A percentile compares a stretch with the other conserved stretches of the same genome.
Evolutionary conservation across 2,113 vertebrate genomes (phyloP).

Genomic region (Plotosus lineatus): DNA sequence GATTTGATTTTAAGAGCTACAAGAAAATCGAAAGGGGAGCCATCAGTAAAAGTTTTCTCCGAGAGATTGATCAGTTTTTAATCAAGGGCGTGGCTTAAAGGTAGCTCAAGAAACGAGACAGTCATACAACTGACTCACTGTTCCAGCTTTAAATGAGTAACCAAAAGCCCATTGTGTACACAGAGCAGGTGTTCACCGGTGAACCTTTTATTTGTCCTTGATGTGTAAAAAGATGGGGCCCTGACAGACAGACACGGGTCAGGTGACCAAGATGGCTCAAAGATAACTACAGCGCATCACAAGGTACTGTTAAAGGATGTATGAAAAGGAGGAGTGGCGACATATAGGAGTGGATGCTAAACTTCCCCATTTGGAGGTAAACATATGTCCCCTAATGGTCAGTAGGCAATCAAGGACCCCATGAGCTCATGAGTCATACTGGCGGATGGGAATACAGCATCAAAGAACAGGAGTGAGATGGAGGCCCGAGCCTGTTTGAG

Average conservation of each 20-base stretch:
- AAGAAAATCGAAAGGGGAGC: constrained; percentile 47
- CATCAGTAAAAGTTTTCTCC: constrained; percentile 58
- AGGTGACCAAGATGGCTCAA: constrained; percentile 15
- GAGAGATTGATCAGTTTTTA: constrained; percentile 55
- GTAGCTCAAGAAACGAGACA: background rate
- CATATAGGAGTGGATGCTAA: constrained; percentile 14
- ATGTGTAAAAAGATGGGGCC: background rate
- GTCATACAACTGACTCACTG: background rate
- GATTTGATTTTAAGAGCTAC: constrained; percentile 62
- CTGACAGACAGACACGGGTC: background rate
- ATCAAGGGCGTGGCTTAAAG: constrained; percentile 30
- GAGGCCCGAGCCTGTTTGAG: constrained; percentile 31
- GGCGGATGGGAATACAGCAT: constrained; percentile 46
- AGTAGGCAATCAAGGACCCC: constrained; percentile 46
- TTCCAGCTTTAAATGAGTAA: background rate
- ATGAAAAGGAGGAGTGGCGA: background rate
- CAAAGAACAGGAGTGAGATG: constrained; percentile 42
- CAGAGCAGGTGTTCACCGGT: background rate
- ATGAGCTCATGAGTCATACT: constrained; percentile 7
- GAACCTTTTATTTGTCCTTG: background rate
- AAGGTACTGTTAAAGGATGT: constrained; percentile 7
- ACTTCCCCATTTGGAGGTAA: constrained; percentile 49
- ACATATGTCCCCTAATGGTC: constrained; percentile 54
- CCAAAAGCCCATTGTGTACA: background rate
- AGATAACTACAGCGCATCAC: background rate